Evolutionary conservation across 2,113 vertebrate species (phyloP).

Genomic region (Cyanistes caeruleus): DNA sequence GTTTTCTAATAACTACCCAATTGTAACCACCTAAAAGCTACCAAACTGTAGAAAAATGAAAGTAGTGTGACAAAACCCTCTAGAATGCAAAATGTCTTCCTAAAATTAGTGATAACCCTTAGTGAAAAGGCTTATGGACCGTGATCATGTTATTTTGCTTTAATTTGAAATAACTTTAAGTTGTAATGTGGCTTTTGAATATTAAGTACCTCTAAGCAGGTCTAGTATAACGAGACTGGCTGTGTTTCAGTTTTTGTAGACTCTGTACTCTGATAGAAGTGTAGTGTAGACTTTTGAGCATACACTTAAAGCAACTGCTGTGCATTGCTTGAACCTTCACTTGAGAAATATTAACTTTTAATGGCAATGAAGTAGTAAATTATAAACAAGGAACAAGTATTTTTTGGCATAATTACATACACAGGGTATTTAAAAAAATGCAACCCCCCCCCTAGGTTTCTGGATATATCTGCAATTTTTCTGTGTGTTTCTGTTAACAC

Average conservation of each 20-base stretch:
- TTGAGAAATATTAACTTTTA: neutral
- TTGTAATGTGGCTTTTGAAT: neutral
- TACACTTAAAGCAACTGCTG: neutral
- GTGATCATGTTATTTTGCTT: neutral
- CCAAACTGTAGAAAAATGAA: neutral
- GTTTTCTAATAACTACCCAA: neutral
- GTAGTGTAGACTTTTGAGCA: neutral
- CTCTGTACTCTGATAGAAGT: neutral
- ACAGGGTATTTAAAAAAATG: neutral
- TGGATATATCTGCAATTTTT: neutral
- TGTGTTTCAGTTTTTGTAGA: neutral
- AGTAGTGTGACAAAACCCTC: neutral
- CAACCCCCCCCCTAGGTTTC: neutral
- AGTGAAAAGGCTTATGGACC: neutral
- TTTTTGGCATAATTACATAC: neutral
- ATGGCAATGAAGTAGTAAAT: neutral
- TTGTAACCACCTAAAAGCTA: neutral
- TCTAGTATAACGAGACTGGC: neutral
- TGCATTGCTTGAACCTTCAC: neutral
- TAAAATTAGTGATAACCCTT: neutral
- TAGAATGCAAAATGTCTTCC: neutral
- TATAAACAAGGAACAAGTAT: neutral
- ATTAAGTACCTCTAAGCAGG: neutral
- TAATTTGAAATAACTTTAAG: neutral
- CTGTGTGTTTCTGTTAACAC: neutral